Evolutionary conservation across 2,888 invertebrate species (phyloP), one percentile per base, ranked within the genome.

Genomic region (Therioaphis trifolii): DNA sequence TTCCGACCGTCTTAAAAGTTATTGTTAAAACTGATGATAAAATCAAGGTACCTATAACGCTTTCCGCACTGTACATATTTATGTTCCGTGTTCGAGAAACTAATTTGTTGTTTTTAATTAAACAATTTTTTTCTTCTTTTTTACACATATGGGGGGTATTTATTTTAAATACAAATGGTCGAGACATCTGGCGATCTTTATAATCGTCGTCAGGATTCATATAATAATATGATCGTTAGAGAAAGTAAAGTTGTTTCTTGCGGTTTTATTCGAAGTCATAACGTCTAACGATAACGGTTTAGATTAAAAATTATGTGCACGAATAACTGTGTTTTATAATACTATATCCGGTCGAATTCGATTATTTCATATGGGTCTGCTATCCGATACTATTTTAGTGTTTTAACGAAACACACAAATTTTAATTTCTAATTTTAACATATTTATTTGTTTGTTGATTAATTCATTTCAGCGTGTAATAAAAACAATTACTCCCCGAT

Each of bases 21-120:
- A 46, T 76, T 46, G 63, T 76, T 43, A 63, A 76, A 46, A 46
- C 46, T 7, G 18, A 61, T n/a, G 27, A 76, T 61, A 58, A 61
- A 76, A 61, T 46, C 76, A 61, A 76, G 76, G 76, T 76, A 46
- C 27, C 11, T 14, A 0, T 29, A 27, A 29, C n/a, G 46, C 24
- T 52, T 29, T 9, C 35, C 14, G 40, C n/a, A 40, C 18, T 55
- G 14, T 58, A 55, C 58, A 55, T 21, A 72, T 72, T 55, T 55
- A n/a, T 55, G 55, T 55, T 55, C 9, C 21, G 9, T 11, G 55
- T 11, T n/a, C 0, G 55, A 55, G 55, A 21, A 72, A 72, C 27
- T 72, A 52, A n/a, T 52, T 29, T n/a, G 43, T 35, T 29, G 27
- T 72, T 29, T 29, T 52, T 52, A 21, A 18, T 14, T 72, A 18